Evolutionary conservation across 2,113 vertebrate genomes (phyloP).

Genomic region (Elephas maximus): DNA sequence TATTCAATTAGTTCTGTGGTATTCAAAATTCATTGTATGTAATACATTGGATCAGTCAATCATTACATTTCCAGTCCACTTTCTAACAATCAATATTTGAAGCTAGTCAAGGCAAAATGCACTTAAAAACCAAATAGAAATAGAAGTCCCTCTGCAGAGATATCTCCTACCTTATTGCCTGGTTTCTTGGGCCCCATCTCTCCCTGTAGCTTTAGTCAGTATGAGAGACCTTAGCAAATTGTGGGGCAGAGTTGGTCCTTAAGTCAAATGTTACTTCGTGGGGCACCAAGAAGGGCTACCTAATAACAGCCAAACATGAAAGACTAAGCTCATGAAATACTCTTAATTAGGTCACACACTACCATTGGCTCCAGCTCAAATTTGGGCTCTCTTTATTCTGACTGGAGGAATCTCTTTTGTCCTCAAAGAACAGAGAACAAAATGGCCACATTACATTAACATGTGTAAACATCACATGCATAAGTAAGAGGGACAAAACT

Average conservation of each 20-base stretch:
- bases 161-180: constrained; percentile 62
- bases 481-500: constrained; percentile 56
- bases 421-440: constrained; percentile 64
- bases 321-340: constrained; percentile 63
- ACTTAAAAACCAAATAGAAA: constrained; percentile 74
- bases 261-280: constrained; percentile 69
- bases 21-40: constrained; percentile 91
- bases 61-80: constrained; percentile 88
- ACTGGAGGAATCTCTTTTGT: constrained; percentile 54
- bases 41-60: constrained; percentile 90
- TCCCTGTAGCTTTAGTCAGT: constrained; percentile 64
- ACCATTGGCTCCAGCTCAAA: constrained; percentile 63
- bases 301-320: constrained; percentile 78
- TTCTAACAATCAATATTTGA: constrained; percentile 86
- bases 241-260: constrained; percentile 56
- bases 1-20: constrained; percentile 91
- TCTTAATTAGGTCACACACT: constrained; percentile 68
- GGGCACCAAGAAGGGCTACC: constrained; percentile 58
- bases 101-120: constrained; percentile 81
- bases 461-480: constrained; percentile 50
- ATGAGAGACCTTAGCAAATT: constrained; percentile 58
- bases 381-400: constrained; percentile 60
- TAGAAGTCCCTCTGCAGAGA: constrained; percentile 60
- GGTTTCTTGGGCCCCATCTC: not conserved
- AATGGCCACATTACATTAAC: constrained; percentile 43